Evolutionary conservation across 2,797 vertebrate genomes (phyloP).

Genomic region (Pangasius larnaudii): DNA sequence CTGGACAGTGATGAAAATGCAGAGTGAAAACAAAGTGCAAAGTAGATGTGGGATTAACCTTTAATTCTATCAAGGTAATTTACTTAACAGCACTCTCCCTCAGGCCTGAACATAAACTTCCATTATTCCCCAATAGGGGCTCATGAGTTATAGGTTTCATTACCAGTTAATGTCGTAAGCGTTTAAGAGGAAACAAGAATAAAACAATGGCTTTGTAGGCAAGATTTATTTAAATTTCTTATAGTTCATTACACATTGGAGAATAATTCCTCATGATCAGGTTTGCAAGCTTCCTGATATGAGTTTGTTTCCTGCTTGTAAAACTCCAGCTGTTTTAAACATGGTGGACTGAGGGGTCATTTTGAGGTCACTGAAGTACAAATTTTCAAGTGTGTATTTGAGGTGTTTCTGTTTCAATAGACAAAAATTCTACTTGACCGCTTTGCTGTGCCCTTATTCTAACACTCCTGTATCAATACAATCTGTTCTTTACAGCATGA

Average conservation of each 20-base stretch:
- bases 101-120: constrained; percentile 32
- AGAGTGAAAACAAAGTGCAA: neutral
- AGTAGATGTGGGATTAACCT: constrained; percentile 20
- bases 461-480: constrained; percentile 1
- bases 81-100: constrained; percentile 34
- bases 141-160: constrained; percentile 50
- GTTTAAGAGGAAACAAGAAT: neutral
- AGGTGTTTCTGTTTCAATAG: neutral
- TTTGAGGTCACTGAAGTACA: neutral
- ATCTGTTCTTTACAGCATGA: constrained; percentile 2
- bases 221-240: constrained; percentile 12
- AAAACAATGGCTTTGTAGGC: constrained; percentile 11
- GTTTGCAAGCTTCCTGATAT: neutral
- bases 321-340: neutral
- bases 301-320: neutral
- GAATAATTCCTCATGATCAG: constrained; percentile 1
- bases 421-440: neutral
- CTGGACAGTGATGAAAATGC: constrained; percentile 10
- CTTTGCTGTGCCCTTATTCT: neutral
- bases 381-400: neutral
- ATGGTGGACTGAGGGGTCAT: neutral
- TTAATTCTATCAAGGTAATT: constrained; percentile 48
- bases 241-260: neutral
- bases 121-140: constrained; percentile 32
- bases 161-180: constrained; percentile 41